Evolutionary conservation across 37 sponge, comb jelly and placozoan genomes (phyloP), one percentile per base, ranked within the genome.

Genomic region (Geodia barretti): DNA sequence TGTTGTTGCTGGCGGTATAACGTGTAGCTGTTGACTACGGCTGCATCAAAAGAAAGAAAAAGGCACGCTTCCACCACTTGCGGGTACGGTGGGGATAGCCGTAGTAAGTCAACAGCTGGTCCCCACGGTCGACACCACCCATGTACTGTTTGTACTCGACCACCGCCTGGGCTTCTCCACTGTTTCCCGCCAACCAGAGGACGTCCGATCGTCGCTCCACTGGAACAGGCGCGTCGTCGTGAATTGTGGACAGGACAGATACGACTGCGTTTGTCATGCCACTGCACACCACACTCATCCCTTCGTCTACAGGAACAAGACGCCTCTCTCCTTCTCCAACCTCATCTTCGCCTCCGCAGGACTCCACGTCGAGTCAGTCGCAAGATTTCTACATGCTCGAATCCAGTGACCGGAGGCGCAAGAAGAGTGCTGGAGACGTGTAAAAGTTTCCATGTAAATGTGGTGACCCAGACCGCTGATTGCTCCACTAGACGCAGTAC

Each of bases 391-490:
- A 41, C 76, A 74, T 4, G 63, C 59, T 5, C 88, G 83, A 54
- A 81, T 81, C 81, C 8, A 0, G 9, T n/a, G 34, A 36, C 14
- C 36, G 25, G 1, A 82, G 76, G 1, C 19, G 1, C 0, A 63
- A 14, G 39, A 39, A 75, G 0, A 88, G 73, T 24, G 47, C 14
- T 5, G 88, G 88, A 41, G 78, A 71, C 0, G 83, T 82, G 60
- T 88, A 82, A 58, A 42, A 87, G 42, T 87, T 87, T 87, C 87
- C 23, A 79, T 41, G 39, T 74, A 85, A 40, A n/a, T 60, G 58
- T 72, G 72, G 39, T 88, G 37, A 0, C 88, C 88, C 41, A 60
- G 31, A 25, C 36, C 25, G 17, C 38, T 21, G 1, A 82, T 60
- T 0, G 23, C 3, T 35, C 11, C 0, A 39, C 19, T 4, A 82